Conservation (phyloP, 2,797 vertebrate genomes). For the Argya squamiceps region DNA sequence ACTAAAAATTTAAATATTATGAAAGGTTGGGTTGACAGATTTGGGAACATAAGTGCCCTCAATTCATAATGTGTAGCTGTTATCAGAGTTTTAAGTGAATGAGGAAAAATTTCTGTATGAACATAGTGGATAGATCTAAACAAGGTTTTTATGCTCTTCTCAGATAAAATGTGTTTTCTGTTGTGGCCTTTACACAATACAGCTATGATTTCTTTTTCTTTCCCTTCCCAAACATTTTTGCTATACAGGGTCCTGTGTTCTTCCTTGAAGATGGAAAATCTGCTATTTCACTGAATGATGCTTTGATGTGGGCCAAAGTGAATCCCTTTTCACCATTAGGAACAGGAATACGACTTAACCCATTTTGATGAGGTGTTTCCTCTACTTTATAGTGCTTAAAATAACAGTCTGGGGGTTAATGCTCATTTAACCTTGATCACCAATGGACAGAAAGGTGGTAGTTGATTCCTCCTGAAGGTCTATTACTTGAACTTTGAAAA, state of each 20-base stretch:
- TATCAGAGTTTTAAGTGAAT: background rate
- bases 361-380: constrained; percentile 81
- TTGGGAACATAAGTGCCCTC: background rate
- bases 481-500: constrained; percentile 18
- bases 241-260: constrained; percentile 88
- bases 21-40: background rate
- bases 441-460: background rate
- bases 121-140: background rate
- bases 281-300: constrained; percentile 92
- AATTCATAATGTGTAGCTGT: background rate
- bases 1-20: background rate
- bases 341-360: constrained; percentile 93
- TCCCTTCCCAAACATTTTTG: background rate
- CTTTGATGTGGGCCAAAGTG: constrained; percentile 98
- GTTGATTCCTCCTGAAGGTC: constrained; percentile 1
- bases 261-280: constrained; percentile 96
- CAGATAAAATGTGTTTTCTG: background rate
- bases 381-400: background rate
- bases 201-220: background rate
- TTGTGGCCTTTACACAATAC: background rate
- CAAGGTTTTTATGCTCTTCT: background rate
- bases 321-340: constrained; percentile 97
- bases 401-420: background rate
- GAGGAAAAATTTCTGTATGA: background rate
- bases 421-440: constrained; percentile 22